Evolutionary conservation across 2,797 vertebrate genomes (phyloP).

Genomic region (Karalla daura): DNA sequence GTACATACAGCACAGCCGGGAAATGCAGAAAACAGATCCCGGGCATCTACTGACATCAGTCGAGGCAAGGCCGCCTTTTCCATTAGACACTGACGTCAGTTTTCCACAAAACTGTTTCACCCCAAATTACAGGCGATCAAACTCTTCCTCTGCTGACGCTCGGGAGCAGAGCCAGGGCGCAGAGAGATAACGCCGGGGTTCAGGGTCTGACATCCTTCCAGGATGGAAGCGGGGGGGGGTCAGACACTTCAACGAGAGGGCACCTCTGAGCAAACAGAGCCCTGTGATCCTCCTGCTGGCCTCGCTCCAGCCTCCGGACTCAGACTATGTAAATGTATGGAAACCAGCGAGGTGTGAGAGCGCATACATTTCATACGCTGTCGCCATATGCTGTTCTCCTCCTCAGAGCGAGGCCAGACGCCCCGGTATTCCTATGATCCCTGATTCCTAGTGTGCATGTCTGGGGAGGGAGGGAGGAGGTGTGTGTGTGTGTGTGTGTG

Average conservation of each 20-base stretch:
- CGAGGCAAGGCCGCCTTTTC: constrained; percentile 57
- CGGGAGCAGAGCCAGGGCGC: constrained; percentile 34
- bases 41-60: constrained; percentile 60
- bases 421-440: too few species aligned
- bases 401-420: too few species aligned
- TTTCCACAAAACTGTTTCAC: constrained; percentile 64
- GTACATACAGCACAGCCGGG: constrained; percentile 28
- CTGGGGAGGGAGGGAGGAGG: too few species aligned
- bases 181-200: too few species aligned
- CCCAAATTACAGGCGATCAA: constrained; percentile 60
- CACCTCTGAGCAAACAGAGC: constrained; percentile 5
- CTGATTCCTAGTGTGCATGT: too few species aligned
- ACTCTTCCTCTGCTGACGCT: constrained; percentile 46
- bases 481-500: too few species aligned
- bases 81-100: constrained; percentile 68
- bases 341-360: constrained; percentile 55
- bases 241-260: too few species aligned
- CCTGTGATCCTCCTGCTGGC: constrained; percentile 12
- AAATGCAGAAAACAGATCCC: constrained; percentile 76
- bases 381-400: constrained; percentile 1
- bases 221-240: too few species aligned
- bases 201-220: too few species aligned
- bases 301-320: constrained; percentile 2
- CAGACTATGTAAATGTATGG: constrained; percentile 63
- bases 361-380: constrained; percentile 53